Percentiles rank a stretch among this genome's conserved stretches.
Evolutionary conservation across 2,888 invertebrate genomes (phyloP).

Genomic region (Gymnosoma rotundatum): DNA sequence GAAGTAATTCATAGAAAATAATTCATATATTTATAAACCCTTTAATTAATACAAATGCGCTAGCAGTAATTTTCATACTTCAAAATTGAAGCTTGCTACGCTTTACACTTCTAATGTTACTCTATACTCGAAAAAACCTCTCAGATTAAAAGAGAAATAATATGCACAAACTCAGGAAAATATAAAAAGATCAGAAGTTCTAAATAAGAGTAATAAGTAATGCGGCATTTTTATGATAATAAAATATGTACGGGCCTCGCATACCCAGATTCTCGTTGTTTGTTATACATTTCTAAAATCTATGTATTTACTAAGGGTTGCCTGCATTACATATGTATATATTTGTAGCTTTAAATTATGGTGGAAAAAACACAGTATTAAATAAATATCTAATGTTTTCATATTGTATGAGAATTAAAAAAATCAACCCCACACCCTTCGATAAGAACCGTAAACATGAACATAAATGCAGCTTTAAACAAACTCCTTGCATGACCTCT

Average conservation of each 20-base stretch:
- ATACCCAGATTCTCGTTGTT: not conserved
- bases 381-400: conserved; percentile 35
- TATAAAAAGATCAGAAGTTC: not conserved
- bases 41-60: too few species aligned
- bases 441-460: not conserved
- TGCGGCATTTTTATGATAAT: too few species aligned
- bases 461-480: conserved; percentile 3
- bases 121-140: too few species aligned
- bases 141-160: too few species aligned
- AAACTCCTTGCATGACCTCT: conserved; percentile 26
- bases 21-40: too few species aligned
- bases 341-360: conserved; percentile 62
- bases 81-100: too few species aligned
- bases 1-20: too few species aligned
- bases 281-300: conserved; percentile 40
- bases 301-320: conserved; percentile 50
- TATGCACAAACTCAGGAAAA: not conserved
- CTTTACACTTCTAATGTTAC: too few species aligned
- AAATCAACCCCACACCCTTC: conserved; percentile 53
- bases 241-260: conserved; percentile 10
- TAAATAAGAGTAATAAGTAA: too few species aligned
- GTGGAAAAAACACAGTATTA: conserved; percentile 49
- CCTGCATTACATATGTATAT: conserved; percentile 28
- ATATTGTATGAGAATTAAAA: conserved; percentile 48
- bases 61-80: too few species aligned